A percentile compares a stretch with the other conserved stretches of the same genome.
Evolutionary conservation across 2,797 vertebrate species (phyloP).

Genomic region (Leucoraja ocellata): DNA sequence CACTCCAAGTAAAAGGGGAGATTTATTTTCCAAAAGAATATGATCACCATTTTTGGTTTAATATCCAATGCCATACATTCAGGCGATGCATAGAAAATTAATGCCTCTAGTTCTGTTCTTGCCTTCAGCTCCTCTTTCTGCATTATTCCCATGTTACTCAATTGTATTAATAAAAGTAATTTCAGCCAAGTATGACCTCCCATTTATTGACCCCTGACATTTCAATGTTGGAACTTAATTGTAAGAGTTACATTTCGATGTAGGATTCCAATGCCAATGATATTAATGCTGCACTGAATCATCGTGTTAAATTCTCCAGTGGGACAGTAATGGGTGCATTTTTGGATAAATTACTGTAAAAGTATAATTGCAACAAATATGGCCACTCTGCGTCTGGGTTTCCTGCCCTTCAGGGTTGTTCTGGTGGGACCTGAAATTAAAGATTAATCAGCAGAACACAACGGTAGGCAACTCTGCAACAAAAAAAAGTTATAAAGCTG

Average conservation of each 20-base stretch:
- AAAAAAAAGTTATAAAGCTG: neutral
- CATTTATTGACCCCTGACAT: neutral
- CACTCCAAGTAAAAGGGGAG: neutral
- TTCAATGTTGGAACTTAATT: neutral
- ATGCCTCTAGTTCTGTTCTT: neutral
- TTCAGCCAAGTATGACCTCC: neutral
- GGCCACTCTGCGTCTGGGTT: neutral
- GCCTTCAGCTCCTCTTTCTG: neutral
- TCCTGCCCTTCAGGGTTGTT: neutral
- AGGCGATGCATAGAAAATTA: neutral
- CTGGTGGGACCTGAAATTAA: neutral
- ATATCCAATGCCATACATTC: neutral
- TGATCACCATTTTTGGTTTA: neutral
- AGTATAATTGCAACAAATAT: neutral
- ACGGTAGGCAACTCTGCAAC: neutral
- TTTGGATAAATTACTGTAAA: neutral
- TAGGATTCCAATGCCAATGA: neutral
- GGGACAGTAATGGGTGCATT: neutral
- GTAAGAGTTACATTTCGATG: neutral
- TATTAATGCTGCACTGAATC: too few species aligned
- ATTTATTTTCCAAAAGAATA: neutral
- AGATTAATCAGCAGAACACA: neutral
- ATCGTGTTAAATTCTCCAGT: neutral
- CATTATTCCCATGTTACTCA: neutral
- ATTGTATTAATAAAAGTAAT: neutral